Evolutionary conservation across 2,888 invertebrate genomes (phyloP).

Genomic region (Drosophila acutilabella): DNA sequence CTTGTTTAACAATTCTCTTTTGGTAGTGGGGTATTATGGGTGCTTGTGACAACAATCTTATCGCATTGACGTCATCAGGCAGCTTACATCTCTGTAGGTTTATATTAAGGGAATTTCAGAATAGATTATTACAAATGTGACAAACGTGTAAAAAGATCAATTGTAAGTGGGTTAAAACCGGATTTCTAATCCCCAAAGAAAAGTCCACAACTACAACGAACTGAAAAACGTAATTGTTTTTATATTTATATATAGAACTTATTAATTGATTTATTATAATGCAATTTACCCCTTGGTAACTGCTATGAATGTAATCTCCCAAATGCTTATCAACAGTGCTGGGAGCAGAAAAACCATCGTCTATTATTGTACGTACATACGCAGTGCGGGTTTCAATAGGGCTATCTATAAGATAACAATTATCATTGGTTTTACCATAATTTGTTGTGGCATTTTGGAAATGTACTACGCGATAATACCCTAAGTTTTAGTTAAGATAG

Average conservation of each 20-base stretch:
- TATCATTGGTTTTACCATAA: constrained; percentile 58
- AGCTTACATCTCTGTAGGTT: constrained; percentile 2
- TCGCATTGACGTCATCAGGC: constrained; percentile 29
- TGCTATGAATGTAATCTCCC: constrained; percentile 4
- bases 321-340: constrained; percentile 38
- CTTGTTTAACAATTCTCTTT: constrained; percentile 9
- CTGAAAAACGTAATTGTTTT: neutral
- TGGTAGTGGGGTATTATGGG: neutral
- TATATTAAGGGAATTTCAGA: constrained; percentile 52
- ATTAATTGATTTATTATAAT: neutral
- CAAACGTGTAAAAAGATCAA: neutral
- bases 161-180: neutral
- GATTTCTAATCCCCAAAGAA: neutral
- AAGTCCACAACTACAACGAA: neutral
- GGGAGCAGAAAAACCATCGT: constrained; percentile 65
- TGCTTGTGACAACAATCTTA: constrained; percentile 12
- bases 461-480: neutral
- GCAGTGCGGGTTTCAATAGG: neutral
- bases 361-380: constrained; percentile 41
- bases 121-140: constrained; percentile 18
- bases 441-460: neutral
- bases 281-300: constrained; percentile 11
- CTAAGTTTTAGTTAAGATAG: neutral
- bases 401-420: constrained; percentile 47
- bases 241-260: neutral